These are phyloP conservation scores for Drosophila melanica DNA, from an alignment of 1,140 invertebrate species.

Conservation along the genomic window DNA sequence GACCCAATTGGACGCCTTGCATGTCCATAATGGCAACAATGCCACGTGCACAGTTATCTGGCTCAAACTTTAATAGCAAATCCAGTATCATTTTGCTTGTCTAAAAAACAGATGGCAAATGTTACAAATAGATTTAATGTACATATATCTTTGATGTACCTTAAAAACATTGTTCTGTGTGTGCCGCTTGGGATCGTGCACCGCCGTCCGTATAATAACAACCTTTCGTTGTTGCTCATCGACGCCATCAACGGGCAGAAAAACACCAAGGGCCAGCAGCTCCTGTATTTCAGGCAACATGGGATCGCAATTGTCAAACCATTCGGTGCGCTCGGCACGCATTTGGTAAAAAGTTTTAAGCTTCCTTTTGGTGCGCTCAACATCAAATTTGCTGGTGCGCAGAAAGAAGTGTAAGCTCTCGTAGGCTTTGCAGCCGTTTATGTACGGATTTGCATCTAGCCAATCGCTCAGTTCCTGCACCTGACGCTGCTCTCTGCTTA, in stretches of 20 bases:
- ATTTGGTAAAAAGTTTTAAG: conserved; percentile 86
- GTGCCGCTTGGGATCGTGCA: conserved; percentile 86
- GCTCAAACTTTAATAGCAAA: conserved; percentile 84
- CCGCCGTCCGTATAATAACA: conserved; percentile 86
- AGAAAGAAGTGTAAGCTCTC: conserved; percentile 87
- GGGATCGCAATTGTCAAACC: conserved; percentile 87
- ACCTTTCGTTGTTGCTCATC: conserved; percentile 85
- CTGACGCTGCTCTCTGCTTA: conserved; percentile 46
- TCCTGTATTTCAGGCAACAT: conserved; percentile 85
- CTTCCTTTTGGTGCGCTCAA: conserved; percentile 86
- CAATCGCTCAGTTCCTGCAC: conserved; percentile 69
- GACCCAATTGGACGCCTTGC: conserved; percentile 85
- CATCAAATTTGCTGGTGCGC: conserved; percentile 86
- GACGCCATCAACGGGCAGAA: conserved; percentile 86
- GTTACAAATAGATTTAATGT: neutral
- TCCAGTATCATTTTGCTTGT: conserved; percentile 86
- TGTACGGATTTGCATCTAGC: conserved; percentile 71
- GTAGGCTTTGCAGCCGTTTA: conserved; percentile 84
- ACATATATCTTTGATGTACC: conserved; percentile 48
- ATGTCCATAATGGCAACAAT: conserved; percentile 87
- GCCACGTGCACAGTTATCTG: conserved; percentile 86
- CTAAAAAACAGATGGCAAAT: conserved; percentile 63
- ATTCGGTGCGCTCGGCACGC: conserved; percentile 85
- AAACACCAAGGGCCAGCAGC: conserved; percentile 86
- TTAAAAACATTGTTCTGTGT: conserved; percentile 87